phyloP scores from a whole-genome alignment of 2,888 invertebrate genomes.

The Lithodes maja region DNA sequence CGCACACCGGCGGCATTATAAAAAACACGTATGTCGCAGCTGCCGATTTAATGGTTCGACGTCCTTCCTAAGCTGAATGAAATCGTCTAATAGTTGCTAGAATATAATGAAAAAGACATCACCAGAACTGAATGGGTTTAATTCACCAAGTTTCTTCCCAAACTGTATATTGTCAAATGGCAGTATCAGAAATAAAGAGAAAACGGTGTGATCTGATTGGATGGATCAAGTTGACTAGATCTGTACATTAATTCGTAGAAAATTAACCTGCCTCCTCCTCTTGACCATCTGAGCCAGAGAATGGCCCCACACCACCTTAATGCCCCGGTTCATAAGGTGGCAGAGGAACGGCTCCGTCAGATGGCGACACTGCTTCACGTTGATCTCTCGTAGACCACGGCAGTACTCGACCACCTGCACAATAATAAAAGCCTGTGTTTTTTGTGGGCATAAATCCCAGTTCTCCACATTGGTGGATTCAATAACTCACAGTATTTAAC shows the following conservation, averaged over 20 bases:
- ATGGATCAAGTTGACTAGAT: neutral
- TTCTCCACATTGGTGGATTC: too few relatives aligned
- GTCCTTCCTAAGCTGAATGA: neutral
- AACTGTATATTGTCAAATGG: neutral
- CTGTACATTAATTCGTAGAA: constrained; percentile 34
- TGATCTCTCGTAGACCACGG: neutral
- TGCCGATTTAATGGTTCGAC: too few relatives aligned
- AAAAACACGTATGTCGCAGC: too few relatives aligned
- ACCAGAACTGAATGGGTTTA: neutral
- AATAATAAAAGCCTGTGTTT: too few relatives aligned
- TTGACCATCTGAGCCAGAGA: constrained; percentile 40
- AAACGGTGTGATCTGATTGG: neutral
- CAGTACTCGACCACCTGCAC: constrained; percentile 32
- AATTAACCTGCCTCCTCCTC: constrained; percentile 34
- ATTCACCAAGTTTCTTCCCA: neutral
- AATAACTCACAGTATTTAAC: too few relatives aligned
- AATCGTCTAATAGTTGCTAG: neutral
- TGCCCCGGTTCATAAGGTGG: neutral
- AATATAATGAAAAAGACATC: neutral
- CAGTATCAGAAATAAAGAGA: neutral
- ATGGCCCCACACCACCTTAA: constrained; percentile 23
- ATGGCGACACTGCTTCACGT: constrained; percentile 18
- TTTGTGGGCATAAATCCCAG: too few relatives aligned
- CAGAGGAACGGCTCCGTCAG: constrained; percentile 36
- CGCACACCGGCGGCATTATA: too few relatives aligned